A percentile compares a stretch with the other conserved stretches of the same genome.
These are phyloP conservation scores for Lochmaea capreae DNA, from an alignment of 2,888 invertebrate species.

Conservation along the genomic window DNA sequence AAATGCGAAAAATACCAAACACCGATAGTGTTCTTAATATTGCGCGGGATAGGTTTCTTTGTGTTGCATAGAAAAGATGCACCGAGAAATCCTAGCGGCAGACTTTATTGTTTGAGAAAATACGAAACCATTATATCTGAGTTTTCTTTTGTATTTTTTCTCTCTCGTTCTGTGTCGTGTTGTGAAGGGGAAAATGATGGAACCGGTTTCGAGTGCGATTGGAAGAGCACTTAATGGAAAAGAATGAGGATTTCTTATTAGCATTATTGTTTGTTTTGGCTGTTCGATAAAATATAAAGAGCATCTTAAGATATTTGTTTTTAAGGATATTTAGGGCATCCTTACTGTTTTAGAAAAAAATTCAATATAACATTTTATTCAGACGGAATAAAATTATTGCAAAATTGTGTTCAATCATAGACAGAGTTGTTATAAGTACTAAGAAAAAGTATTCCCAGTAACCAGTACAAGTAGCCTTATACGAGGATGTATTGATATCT, in stretches of 20 bases:
- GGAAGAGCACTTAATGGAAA: slow-evolving; percentile 26
- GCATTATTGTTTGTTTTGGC: slow-evolving; percentile 31
- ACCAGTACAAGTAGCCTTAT: too few relatives aligned
- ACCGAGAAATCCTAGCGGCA: slow-evolving; percentile 23
- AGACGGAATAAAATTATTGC: too few relatives aligned
- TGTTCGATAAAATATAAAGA: slow-evolving; percentile 23
- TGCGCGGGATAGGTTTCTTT: slow-evolving; percentile 20
- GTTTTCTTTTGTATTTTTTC: slow-evolving; percentile 24
- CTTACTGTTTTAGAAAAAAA: not conserved
- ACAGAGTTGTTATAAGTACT: too few relatives aligned
- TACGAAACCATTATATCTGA: slow-evolving; percentile 24
- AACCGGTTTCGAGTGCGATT: slow-evolving; percentile 30
- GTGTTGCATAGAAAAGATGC: slow-evolving; percentile 31
- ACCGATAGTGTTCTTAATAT: slow-evolving; percentile 33
- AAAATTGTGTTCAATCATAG: too few relatives aligned
- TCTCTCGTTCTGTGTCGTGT: slow-evolving; percentile 6
- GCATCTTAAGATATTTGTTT: slow-evolving; percentile 19
- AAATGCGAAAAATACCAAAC: slow-evolving; percentile 32
- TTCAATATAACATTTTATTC: too few relatives aligned
- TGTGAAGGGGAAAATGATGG: slow-evolving; percentile 23
- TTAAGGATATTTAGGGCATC: not conserved
- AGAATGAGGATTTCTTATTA: slow-evolving; percentile 32
- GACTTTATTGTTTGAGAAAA: slow-evolving; percentile 33
- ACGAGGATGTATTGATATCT: too few relatives aligned
- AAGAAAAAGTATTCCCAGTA: too few relatives aligned